Base-by-base conservation (phyloP, 2,888 invertebrate genomes). In the Cenopis cana region DNA sequence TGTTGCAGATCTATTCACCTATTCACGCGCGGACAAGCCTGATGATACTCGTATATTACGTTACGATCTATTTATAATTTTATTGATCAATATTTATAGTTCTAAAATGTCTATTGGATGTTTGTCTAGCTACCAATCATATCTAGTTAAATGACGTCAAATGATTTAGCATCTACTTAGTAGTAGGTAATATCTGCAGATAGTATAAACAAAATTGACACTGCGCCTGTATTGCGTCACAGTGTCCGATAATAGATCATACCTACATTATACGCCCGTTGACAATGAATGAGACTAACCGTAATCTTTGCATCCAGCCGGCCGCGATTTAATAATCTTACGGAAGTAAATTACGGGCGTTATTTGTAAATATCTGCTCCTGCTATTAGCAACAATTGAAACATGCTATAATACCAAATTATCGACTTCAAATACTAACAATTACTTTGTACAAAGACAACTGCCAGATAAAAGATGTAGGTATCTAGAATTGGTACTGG, bases 221-320 rank as follows among this genome's bases (percentile, higher is more conserved):
- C 9, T 64, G 54, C 49, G 29, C 67, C n/a, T 67, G 52, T 38
- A 18, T 55, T 55, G 33, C 56, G 68, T 71, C 50, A 60, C 56
- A 41, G 17, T n/a, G 61, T 61, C 54, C 54, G 55, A 60, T 65
- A 61, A 69, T 69, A 59, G 59, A 69, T 60, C 38, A 54, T 50
- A 17, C 54, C 54, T 54, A 65, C 59, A 55, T n/a, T 70, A 59
- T 70, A 17, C 52, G 46, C 4, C 52, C 52, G 60, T 60, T 68
- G 33, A 20, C 33, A 33, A 36, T 61, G 46, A 68, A 33, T 49
- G 46, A 61, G 20, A 33, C 54, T 41, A 38, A n/a, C 62, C 38
- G 38, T 54, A 64, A 64, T 38, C 18, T 49, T 49, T 61, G 33
- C 17, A 55, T 29, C 55, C 11, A 49, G 33, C 11, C n/a, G 29